Evolutionary conservation across 37 sponge, comb jelly and placozoan species (phyloP), one percentile per base, ranked within the genome.

Genomic region (Ianthella basta): DNA sequence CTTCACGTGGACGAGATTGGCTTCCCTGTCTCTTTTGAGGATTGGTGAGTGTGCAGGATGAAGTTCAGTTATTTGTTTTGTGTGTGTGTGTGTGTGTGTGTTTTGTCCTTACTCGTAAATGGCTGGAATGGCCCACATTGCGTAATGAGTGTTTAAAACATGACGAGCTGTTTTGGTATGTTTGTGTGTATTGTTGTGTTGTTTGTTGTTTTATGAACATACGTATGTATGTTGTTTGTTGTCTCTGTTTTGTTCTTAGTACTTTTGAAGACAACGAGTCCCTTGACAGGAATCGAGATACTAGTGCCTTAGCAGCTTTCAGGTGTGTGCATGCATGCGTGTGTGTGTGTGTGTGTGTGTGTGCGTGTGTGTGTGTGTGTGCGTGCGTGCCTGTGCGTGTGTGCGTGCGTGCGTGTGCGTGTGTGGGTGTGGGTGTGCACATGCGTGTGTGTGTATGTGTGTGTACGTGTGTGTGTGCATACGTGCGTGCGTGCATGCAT

Each of bases 1-100:
- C 83, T 91, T 33, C 91, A 86, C 83, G 94, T 94, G 16, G 91
- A 94, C 36, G 91, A 90, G 59, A 80, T 94, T 33, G 94, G 94
- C 0, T 91, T 91, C 79, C 91, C 86, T 39, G 89, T 91, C 30
- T 2, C 6, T 20, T 90, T 91, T 80, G 59, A 84, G 34, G 72
- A 88, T 39, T 91, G 91, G 91, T 94, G 23, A 72, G 91, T 75
- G 10, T 35, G 5, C 8, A 1, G 18, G 21, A 30, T 60, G 25
- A 30, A 36, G 54, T 13, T 53, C 33, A 24, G 4, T 24, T 53
- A 56, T n/a, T 50, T 24, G 20, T 18, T 12, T 16, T 64, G 66
- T 64, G 6, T 29, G 27, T 64, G 6, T 16, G 12, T 64, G 66
- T n/a, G n/a, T n/a, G n/a, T n/a, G n/a, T n/a, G n/a, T n/a, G n/a